These are phyloP conservation scores for Ammodytes dubius DNA, from an alignment of 2,113 vertebrate genomes.

Conservation along the genomic window DNA sequence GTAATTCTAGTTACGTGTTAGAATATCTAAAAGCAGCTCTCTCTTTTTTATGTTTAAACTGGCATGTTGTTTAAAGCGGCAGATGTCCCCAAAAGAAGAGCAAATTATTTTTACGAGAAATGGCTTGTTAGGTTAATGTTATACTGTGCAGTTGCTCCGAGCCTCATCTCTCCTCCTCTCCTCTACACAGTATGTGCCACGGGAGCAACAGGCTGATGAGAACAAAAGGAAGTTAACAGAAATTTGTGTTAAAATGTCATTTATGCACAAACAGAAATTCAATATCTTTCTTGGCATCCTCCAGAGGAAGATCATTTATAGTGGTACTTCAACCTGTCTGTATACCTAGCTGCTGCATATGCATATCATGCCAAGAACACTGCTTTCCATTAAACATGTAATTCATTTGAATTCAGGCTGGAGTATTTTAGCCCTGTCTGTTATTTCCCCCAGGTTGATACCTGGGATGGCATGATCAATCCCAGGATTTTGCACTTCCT, in stretches of 20 bases:
- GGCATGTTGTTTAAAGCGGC: too few relatives aligned
- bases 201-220: neutral
- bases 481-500: constrained; percentile 39
- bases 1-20: neutral
- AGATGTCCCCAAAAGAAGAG: neutral
- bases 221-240: neutral
- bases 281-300: too few relatives aligned
- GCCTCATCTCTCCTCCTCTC: neutral
- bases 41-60: too few relatives aligned
- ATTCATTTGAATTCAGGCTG: constrained; percentile 38
- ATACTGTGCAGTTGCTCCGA: neutral
- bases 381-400: constrained; percentile 5
- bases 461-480: constrained; percentile 20
- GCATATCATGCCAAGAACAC: constrained; percentile 2
- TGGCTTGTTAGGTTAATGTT: neutral
- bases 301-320: too few relatives aligned
- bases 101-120: too few relatives aligned
- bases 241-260: neutral
- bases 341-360: constrained; percentile 1
- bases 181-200: neutral
- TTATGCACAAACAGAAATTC: neutral
- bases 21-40: neutral
- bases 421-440: neutral
- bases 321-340: neutral
- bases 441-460: constrained; percentile 38